Evolutionary conservation across 2,797 vertebrate species (phyloP).

Genomic region (Periophthalmus magnuspinnatus): DNA sequence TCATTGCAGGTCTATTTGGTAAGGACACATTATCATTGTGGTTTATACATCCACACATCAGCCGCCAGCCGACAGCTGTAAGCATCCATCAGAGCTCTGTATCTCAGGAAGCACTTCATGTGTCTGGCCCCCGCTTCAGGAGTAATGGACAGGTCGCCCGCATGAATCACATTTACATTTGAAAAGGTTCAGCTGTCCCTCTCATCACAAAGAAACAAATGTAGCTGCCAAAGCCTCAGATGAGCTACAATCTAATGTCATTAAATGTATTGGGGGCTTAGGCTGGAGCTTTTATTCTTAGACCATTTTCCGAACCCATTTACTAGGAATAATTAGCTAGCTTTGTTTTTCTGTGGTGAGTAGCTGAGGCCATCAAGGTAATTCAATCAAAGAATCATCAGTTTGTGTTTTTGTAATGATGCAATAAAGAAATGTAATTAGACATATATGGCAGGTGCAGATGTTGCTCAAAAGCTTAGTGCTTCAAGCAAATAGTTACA

Average conservation of each 20-base stretch:
- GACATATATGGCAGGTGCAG: not conserved
- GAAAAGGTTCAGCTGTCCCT: conserved; percentile 3
- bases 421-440: not conserved
- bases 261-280: conserved; percentile 27
- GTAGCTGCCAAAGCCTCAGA: conserved; percentile 15
- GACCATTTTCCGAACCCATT: conserved; percentile 23
- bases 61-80: conserved; percentile 26
- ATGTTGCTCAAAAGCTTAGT: not conserved
- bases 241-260: conserved; percentile 39
- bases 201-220: conserved; percentile 19
- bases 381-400: not conserved
- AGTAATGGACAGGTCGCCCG: not conserved
- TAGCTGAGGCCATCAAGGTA: conserved; percentile 7
- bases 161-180: conserved; percentile 11
- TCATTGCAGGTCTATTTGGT: conserved; percentile 7
- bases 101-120: conserved; percentile 14
- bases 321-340: conserved; percentile 21
- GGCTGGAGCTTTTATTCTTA: conserved; percentile 30
- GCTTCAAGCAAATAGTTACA: no score
- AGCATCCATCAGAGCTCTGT: no score
- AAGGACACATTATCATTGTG: conserved; percentile 30
- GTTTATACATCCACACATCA: conserved; percentile 14
- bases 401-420: not conserved
- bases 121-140: not conserved
- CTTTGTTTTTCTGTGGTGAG: conserved; percentile 12